These are phyloP conservation scores for Theonella swinhoei DNA, from an alignment of 37 sponge, comb jelly and placozoan genomes.

Conservation along the genomic window DNA sequence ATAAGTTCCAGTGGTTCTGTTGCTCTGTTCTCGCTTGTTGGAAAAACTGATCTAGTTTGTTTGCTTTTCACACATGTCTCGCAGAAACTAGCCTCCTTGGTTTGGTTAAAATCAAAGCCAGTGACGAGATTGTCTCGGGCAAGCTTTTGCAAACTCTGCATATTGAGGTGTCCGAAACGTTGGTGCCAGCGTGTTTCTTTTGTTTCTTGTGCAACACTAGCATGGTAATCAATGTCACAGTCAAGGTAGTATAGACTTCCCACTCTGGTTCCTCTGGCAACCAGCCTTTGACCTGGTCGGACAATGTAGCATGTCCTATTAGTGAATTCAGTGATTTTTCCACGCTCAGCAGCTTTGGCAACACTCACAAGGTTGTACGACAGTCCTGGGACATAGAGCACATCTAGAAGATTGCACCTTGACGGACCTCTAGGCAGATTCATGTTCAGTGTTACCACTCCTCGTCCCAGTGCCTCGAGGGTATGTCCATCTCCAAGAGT, in stretches of 20 bases:
- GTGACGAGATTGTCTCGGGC: too few relatives aligned
- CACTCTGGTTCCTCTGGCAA: conserved; percentile 9
- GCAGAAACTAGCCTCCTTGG: conserved; percentile 7
- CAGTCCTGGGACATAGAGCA: conserved; percentile 57
- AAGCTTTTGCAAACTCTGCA: too few relatives aligned
- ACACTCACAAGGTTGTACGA: conserved; percentile 56
- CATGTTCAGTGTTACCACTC: conserved; percentile 32
- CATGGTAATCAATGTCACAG: too few relatives aligned
- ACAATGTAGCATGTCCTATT: conserved; percentile 7
- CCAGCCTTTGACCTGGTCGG: background rate
- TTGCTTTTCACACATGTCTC: too few relatives aligned
- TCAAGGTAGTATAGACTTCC: conserved; percentile 40
- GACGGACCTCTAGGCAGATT: conserved; percentile 26
- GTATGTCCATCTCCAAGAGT: conserved; percentile 54
- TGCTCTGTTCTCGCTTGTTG: conserved; percentile 44
- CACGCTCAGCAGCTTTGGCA: conserved; percentile 33
- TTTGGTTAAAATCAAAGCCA: too few relatives aligned
- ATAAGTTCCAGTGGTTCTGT: conserved; percentile 32
- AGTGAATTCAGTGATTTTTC: conserved; percentile 24
- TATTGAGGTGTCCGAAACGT: too few relatives aligned
- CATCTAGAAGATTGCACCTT: conserved; percentile 27
- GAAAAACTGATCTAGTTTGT: too few relatives aligned
- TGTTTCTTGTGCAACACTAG: too few relatives aligned
- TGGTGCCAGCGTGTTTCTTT: background rate
- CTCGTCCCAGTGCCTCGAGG: conserved; percentile 23